phyloP scores from a whole-genome alignment of 2,888 invertebrate species.

The Tetropium fuscum region DNA sequence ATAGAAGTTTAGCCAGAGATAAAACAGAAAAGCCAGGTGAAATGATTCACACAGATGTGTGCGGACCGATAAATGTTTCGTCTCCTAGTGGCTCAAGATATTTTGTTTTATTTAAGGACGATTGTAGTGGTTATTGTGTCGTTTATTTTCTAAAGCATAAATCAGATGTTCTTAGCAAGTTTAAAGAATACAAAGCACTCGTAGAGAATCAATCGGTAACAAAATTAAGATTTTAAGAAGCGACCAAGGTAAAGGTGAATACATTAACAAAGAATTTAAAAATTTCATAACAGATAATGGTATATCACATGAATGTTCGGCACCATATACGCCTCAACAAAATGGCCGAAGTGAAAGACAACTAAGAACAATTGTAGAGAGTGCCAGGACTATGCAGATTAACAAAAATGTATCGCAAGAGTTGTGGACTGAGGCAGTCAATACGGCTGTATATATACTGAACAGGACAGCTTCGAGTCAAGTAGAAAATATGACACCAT shows the following conservation, averaged over 20 bases:
- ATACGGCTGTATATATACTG: conserved; percentile 53
- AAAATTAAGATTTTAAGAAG: conserved; percentile 22
- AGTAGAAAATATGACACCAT: conserved; percentile 31
- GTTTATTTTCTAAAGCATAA: conserved; percentile 33
- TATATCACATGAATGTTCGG: conserved; percentile 45
- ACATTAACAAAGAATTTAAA: conserved; percentile 42
- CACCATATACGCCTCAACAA: conserved; percentile 50
- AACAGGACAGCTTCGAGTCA: conserved; percentile 49
- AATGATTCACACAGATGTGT: conserved; percentile 38
- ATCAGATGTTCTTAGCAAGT: conserved; percentile 23
- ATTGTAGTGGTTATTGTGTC: conserved; percentile 31
- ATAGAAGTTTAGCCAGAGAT: conserved; percentile 14
- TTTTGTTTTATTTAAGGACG: conserved; percentile 44
- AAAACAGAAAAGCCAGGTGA: conserved; percentile 36
- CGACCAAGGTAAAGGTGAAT: conserved; percentile 34
- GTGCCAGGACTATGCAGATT: conserved; percentile 51
- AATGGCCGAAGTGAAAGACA: conserved; percentile 55
- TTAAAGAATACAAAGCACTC: conserved; percentile 32
- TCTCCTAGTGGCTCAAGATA: conserved; percentile 37
- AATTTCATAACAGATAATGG: conserved; percentile 41
- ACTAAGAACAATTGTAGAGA: conserved; percentile 55
- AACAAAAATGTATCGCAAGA: conserved; percentile 42
- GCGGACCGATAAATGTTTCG: conserved; percentile 33
- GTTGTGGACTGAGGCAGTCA: no score
- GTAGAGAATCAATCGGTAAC: conserved; percentile 32